Evolutionary conservation across 2,888 invertebrate species (phyloP), one percentile per base, ranked within the genome.

Genomic region (Atrina japonica): DNA sequence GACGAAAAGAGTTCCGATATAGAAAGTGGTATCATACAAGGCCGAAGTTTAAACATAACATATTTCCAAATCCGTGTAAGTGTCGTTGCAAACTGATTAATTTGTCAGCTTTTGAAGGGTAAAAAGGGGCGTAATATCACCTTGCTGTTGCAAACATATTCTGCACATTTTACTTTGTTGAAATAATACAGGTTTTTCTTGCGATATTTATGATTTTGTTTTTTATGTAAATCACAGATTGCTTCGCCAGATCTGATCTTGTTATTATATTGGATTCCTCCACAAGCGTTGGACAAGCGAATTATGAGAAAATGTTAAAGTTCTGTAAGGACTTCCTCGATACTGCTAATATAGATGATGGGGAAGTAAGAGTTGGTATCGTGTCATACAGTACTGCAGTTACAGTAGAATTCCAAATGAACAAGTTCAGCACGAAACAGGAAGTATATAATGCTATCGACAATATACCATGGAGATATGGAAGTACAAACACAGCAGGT

Each of bases 201-300:
- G n/a, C 14, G n/a, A 41, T 14, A 41, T 11, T n/a, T 41, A 14
- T 41, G 11, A 41, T 14, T 1, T n/a, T 41, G n/a, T 1, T 14
- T 41, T 1, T 14, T 41, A n/a, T 41, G 11, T 11, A 11, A 1
- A 41, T 45, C 0, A 18, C 5, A 6, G 18, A 9, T 45, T 78
- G 76, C 3, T 67, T 73, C 11, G 76, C 80, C 6, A 73, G 75
- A 16, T 82, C 84, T 2, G 88, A 89, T 64, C 73, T 89, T 14
- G 82, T 87, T 0, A 85, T 89, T 61, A 81, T 87, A 16, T 77
- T 89, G 25, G 89, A 89, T 66, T 77, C 86, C 5, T 88, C 88
- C 5, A 88, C 88, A 27, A 87, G 87, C 80, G 88, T 89, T 7
- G 86, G 84, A 49, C 75, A 83, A 64, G 75, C 72, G 5, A 88